A percentile compares a stretch with the other conserved stretches of the same genome.
These are phyloP conservation scores for Hippoglossus hippoglossus DNA, from an alignment of 2,797 vertebrate genomes.

Conservation along the genomic window DNA sequence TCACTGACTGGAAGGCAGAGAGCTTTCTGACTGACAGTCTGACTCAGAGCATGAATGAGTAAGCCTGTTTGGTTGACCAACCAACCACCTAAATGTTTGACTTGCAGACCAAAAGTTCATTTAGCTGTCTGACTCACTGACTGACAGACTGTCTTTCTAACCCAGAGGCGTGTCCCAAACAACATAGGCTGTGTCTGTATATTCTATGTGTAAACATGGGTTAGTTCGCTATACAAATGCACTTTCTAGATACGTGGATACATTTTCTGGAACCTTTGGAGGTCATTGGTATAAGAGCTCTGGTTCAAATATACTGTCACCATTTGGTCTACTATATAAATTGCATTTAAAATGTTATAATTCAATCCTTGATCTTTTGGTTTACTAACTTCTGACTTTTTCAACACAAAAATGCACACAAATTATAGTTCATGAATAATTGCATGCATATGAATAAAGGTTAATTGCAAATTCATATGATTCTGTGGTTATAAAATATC, in stretches of 20 bases:
- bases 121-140: slow-evolving; percentile 12
- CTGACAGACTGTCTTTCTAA: slow-evolving; percentile 1
- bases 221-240: background rate
- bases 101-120: slow-evolving; percentile 38
- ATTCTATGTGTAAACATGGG: background rate
- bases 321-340: too few species aligned
- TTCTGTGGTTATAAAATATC: background rate
- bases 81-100: slow-evolving; percentile 28
- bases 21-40: slow-evolving; percentile 47
- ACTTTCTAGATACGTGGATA: background rate
- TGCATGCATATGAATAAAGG: too few species aligned
- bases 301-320: too few species aligned
- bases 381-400: too few species aligned
- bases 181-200: background rate
- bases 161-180: background rate
- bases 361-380: too few species aligned
- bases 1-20: slow-evolving; percentile 52
- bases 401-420: too few species aligned
- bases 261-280: too few species aligned
- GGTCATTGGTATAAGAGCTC: too few species aligned
- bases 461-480: background rate
- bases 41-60: slow-evolving; percentile 50
- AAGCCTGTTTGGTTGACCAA: slow-evolving; percentile 25
- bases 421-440: too few species aligned
- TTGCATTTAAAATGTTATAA: background rate